Evolutionary conservation across 2,888 invertebrate species (phyloP), one percentile per base, ranked within the genome.

Genomic region (Drosophila mulleri): DNA sequence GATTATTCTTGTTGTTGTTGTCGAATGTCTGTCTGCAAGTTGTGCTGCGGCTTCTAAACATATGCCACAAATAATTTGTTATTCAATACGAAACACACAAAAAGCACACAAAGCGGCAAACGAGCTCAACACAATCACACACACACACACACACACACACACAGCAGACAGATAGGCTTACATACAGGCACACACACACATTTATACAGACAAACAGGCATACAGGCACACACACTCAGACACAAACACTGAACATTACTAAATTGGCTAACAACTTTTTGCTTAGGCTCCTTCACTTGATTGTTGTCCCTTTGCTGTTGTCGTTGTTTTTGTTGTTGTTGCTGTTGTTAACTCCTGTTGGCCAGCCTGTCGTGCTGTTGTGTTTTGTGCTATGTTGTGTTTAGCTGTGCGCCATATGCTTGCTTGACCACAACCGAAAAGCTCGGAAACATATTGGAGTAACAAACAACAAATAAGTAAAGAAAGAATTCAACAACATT

Each of bases 181-280:
- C 16, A n/a, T 0, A n/a, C 7, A n/a, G 39, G n/a, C n/a, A 41
- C 14, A 76, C 12, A 37, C 4, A 62, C 20, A 26, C 39, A n/a
- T n/a, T 37, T 37, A 48, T 26, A 18, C 14, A 37, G 14, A 26
- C 11, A 77, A 76, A 1, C 5, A 41, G 2, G 7, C 11, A 39
- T 2, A 16, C 1, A 16, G 6, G 6, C 16, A 41, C 8, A 78
- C 73, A 86, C 80, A 83, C 75, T 75, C 76, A 79, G 78, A 80
- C 74, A 77, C 20, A 59, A 60, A 67, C 44, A 47, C 67, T 77
- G 82, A 74, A 78, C 85, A 83, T 80, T 85, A 83, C 56, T 83
- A 85, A 88, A 86, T 86, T 88, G 83, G 83, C 88, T 76, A 83
- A 86, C 80, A 85, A 86, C 82, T 88, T 83, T 83, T 88, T 85